Base-by-base conservation (phyloP, 2,888 invertebrate species). In the Onchidella celtica region DNA sequence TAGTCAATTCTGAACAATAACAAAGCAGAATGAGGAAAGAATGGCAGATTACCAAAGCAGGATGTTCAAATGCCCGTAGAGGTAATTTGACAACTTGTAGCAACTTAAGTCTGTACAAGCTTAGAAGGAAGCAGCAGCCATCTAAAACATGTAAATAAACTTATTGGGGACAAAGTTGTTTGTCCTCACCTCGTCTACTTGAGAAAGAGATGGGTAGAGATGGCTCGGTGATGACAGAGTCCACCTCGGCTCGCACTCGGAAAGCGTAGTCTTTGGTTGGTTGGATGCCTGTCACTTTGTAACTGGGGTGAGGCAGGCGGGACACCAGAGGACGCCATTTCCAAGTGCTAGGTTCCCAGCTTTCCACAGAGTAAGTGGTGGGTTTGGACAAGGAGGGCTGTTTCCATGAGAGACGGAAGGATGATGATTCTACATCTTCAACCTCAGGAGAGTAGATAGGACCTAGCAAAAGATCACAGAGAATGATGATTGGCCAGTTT, bases 231-330 rank as follows among this genome's bases (percentile, higher is more conserved):
- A 98, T 96, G 73, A 98, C 98, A 92, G 97, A 97, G 93, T 97
- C 97, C 94, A 99, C 99, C 93, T 98, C 98, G 3, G 99, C 98
- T 40, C 99, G 95, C 55, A 99, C 96, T 84, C 99, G 95, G 95
- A 99, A 98, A 93, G 97, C 96, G 94, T 99, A 99, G 94, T 99
- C 98, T 86, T 97, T 95, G 94, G 97, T 97, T 0, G 98, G 97
- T 90, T 97, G 96, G 84, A 99, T 87, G 47, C 90, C 89, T 6
- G 89, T 89, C 72, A 93, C 84, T n/a, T 85, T 83, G 82, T 89
- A 92, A 38, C 85, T 85, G 0, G 91, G 90, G 73, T 91, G 91
- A 9, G 87, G 85, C 34, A 91, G 84, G 66, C 86, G 87, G n/a
- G 86, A 85, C 6, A 88, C 90, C 6, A 90, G 73, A 32, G 88